These are phyloP conservation scores for Artibeus jamaicensis DNA, from an alignment of 2,797 vertebrate species.

Conservation along the genomic window DNA sequence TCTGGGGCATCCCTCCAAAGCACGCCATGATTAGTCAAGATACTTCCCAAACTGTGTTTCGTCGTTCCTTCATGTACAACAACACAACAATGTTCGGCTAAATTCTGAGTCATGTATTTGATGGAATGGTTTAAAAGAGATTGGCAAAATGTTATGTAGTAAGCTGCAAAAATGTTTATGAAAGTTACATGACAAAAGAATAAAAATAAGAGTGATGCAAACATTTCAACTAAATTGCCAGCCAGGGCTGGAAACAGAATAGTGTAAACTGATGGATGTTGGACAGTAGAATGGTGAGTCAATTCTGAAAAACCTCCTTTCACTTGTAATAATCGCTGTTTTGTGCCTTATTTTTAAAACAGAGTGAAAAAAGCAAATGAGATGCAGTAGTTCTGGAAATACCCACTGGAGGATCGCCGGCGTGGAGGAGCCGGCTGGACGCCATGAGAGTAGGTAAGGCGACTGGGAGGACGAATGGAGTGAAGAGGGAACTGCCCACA, in stretches of 20 bases:
- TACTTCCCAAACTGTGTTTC: not conserved
- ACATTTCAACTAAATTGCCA: not conserved
- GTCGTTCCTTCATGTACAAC: not conserved
- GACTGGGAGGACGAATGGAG: not conserved
- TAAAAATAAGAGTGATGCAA: not conserved
- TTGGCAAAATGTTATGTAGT: not conserved
- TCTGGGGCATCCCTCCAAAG: not conserved
- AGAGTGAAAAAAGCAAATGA: not conserved
- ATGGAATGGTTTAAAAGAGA: not conserved
- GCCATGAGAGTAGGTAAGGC: not conserved
- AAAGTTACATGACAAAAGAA: not conserved
- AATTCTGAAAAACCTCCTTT: not conserved
- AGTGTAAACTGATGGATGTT: not conserved
- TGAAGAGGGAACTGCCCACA: not conserved
- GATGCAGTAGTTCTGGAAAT: not conserved
- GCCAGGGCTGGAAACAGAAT: not conserved
- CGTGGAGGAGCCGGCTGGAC: not conserved
- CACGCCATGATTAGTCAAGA: not conserved
- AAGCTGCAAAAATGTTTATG: conserved; percentile 7
- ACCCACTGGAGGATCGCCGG: not conserved
- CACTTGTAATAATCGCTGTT: not conserved
- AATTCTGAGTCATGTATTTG: conserved; percentile 11
- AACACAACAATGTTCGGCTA: not conserved
- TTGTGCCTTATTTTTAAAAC: conserved; percentile 9
- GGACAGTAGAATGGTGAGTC: not conserved